Evolutionary conservation across 1,140 invertebrate species (phyloP).

Genomic region (Elymnias hypermnestra): DNA sequence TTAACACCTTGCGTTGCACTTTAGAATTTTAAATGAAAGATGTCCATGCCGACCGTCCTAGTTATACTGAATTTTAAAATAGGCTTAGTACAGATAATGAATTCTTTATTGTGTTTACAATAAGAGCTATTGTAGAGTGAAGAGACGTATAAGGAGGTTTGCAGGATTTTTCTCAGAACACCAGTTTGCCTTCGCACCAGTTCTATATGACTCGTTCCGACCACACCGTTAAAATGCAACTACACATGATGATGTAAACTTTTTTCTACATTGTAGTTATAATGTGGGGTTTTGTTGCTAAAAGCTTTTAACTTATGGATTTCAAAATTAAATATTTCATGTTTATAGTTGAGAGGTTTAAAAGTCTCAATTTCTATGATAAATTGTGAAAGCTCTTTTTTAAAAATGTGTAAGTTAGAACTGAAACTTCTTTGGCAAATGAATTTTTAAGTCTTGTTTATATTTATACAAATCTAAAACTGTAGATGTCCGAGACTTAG

Average conservation of each 20-base stretch:
- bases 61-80: constrained; percentile 22
- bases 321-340: no score
- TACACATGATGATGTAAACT: constrained; percentile 7
- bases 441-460: no score
- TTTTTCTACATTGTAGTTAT: background rate
- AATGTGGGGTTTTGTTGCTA: no score
- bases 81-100: background rate
- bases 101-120: constrained; percentile 6
- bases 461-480: no score
- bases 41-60: constrained; percentile 30
- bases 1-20: background rate
- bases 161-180: constrained; percentile 21
- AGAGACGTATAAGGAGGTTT: constrained; percentile 5
- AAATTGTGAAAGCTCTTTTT: no score
- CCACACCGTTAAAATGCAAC: constrained; percentile 13
- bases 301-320: no score
- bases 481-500: no score
- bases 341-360: no score
- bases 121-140: constrained; percentile 10
- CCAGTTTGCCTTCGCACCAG: constrained; percentile 25
- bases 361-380: no score
- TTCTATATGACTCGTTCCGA: constrained; percentile 16
- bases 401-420: no score
- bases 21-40: constrained; percentile 21
- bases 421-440: no score